A percentile compares a stretch with the other conserved stretches of the same genome.
phyloP scores from a whole-genome alignment of 2,888 invertebrate species.

The Ennomos erosarius region DNA sequence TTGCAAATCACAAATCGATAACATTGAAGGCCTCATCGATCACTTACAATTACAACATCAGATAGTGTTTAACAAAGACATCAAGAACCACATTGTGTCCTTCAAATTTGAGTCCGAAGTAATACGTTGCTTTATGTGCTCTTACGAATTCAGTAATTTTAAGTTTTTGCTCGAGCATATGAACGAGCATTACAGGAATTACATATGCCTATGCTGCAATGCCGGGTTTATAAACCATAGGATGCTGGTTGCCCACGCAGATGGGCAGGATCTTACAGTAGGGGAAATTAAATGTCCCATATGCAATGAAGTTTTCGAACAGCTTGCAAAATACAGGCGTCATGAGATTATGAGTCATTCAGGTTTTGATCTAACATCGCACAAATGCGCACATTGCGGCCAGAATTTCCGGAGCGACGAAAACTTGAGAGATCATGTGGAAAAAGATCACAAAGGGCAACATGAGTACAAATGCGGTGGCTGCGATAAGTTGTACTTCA shows the following conservation, averaged over 20 bases:
- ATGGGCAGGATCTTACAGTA: conserved; percentile 49
- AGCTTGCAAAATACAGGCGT: conserved; percentile 8
- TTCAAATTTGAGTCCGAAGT: conserved; percentile 64
- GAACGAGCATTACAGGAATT: conserved; percentile 66
- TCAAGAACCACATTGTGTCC: conserved; percentile 62
- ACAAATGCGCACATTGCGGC: conserved; percentile 59
- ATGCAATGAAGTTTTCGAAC: conserved; percentile 29
- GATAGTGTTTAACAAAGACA: conserved; percentile 50
- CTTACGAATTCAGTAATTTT: conserved; percentile 53
- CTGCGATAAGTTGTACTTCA: conserved; percentile 60
- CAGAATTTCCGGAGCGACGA: conserved; percentile 53
- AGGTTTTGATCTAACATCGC: conserved; percentile 21
- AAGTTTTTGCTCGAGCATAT: conserved; percentile 68
- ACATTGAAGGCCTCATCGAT: conserved; percentile 39
- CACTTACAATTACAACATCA: conserved; percentile 47
- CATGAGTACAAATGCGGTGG: conserved; percentile 58
- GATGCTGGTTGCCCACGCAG: conserved; percentile 50
- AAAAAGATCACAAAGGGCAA: conserved; percentile 56
- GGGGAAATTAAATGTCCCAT: conserved; percentile 45
- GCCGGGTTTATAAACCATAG: conserved; percentile 40
- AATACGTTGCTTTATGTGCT: conserved; percentile 60
- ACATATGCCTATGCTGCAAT: conserved; percentile 58
- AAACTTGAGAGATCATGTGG: conserved; percentile 58
- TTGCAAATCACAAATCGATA: conserved; percentile 45
- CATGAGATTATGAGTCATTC: conserved; percentile 27